These are phyloP conservation scores for Isurus oxyrinchus DNA, from an alignment of 2,113 vertebrate genomes.

Conservation along the genomic window DNA sequence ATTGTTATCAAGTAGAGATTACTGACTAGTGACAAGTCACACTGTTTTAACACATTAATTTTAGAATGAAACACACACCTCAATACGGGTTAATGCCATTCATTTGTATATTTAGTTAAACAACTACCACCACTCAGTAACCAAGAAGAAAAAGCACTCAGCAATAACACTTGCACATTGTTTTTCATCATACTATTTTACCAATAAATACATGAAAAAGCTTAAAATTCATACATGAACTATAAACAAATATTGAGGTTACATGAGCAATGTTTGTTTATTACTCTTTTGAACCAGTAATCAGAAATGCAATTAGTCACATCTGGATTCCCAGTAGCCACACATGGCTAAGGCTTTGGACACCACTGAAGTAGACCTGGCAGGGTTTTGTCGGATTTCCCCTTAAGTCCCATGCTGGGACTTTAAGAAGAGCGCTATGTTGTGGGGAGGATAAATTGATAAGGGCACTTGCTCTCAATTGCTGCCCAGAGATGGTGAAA, in stretches of 20 bases:
- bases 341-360: background rate
- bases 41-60: background rate
- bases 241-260: too few relatives aligned
- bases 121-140: background rate
- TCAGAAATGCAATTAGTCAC: background rate
- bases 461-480: background rate
- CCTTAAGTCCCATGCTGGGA: background rate
- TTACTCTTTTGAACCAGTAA: too few relatives aligned
- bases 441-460: background rate
- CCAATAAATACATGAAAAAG: background rate
- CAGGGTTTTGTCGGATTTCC: background rate
- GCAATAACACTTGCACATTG: background rate
- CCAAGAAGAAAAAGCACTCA: background rate
- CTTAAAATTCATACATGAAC: too few relatives aligned
- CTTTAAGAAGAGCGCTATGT: background rate
- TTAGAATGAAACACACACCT: background rate
- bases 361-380: background rate
- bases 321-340: background rate
- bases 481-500: background rate
- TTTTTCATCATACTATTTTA: background rate
- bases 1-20: background rate
- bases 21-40: background rate
- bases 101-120: background rate
- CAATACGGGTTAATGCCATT: background rate
- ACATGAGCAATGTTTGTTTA: too few relatives aligned